Evolutionary conservation across 37 sponge, comb jelly and placozoan species (phyloP), one percentile per base, ranked within the genome.

Genomic region (Halichondria panicea): DNA sequence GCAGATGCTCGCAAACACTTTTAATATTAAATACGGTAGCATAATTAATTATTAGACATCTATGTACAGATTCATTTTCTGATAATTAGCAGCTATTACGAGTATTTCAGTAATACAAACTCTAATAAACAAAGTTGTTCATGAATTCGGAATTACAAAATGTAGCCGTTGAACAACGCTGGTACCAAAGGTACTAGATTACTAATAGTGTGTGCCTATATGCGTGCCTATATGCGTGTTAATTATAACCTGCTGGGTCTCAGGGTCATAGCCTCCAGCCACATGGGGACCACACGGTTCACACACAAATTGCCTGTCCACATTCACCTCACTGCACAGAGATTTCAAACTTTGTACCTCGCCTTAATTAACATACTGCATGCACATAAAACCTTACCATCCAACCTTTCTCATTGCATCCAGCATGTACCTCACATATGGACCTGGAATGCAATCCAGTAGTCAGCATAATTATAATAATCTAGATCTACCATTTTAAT

Each of bases 231-330:
- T 36, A 70, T 32, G 55, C 39, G 40, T 59, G 46, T 30, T 15
- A 1, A 31, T 12, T 9, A 31, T 15, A 30, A 92, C 94, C 87
- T 93, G 94, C 12, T 73, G 57, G 19, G 19, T 65, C 18, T 63
- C 27, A 2, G 76, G 81, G 50, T 95, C 96, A 74, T 75, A 95
- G 0, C 96, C 94, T 58, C 96, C 96, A 15, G 76, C 62, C 4
- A 95, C 94, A 0, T 60, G 82, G 3, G 79, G 87, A 7, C 88
- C 81, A 85, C 96, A 95, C 3, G 96, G 96, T 34, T 95, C 96
- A 78, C 96, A 95, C 55, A 93, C 90, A 13, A 95, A 18, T 48
- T 95, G 92, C 53, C 43, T 71, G 13, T 60, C 71, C n/a, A 94
- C 57, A 61, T 82, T 68, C 31, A 94, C 92, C 71, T 90, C 88